Conservation (phyloP, 2,113 vertebrate species). For the Tragelaphus scriptus region DNA sequence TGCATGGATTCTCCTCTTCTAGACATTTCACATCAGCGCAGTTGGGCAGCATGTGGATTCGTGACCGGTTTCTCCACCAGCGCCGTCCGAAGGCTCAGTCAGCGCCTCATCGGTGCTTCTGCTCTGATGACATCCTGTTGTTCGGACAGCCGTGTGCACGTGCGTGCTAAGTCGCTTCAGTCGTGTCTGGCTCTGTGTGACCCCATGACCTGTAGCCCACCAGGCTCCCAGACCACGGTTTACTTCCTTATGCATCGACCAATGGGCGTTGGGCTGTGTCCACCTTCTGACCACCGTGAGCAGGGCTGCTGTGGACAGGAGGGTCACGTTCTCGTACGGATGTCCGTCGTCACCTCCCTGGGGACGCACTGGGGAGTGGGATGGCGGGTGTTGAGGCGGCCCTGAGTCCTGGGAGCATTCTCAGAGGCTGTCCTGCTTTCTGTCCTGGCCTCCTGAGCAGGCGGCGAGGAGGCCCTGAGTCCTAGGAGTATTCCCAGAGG, state of each 20-base stretch:
- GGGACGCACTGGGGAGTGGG: accelerated
- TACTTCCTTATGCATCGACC: accelerated
- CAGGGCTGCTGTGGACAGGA: background rate
- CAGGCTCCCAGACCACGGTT: accelerated
- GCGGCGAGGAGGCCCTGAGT: background rate
- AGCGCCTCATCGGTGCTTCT: accelerated
- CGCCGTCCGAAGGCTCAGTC: accelerated
- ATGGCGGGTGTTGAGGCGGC: accelerated
- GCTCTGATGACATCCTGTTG: accelerated
- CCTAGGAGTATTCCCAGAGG: accelerated
- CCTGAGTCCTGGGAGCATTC: background rate
- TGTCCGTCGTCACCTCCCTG: accelerated
- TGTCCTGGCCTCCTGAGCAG: background rate
- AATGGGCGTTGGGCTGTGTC: accelerated
- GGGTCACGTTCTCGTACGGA: accelerated
- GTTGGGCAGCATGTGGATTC: accelerated
- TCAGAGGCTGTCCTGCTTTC: accelerated
- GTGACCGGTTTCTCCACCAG: accelerated
- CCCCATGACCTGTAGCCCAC: background rate
- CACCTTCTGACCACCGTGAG: background rate
- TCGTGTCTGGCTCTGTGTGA: background rate
- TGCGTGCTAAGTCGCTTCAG: background rate
- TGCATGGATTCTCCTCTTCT: accelerated
- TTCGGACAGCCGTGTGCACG: accelerated
- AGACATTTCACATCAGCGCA: accelerated